phyloP scores from a whole-genome alignment of 2,888 invertebrate genomes.

The Microctonus hyperodae region DNA sequence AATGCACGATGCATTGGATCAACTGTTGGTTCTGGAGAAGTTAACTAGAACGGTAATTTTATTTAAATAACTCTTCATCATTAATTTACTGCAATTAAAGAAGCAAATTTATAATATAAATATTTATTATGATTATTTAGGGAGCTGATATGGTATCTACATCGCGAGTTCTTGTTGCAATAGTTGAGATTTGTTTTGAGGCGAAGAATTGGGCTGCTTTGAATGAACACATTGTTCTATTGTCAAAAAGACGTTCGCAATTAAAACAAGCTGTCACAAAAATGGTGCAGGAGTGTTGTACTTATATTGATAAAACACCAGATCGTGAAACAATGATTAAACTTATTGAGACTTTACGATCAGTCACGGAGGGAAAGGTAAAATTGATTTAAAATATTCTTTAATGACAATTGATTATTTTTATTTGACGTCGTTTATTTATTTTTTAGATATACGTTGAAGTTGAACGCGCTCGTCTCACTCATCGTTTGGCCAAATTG shows the following conservation, averaged over 20 bases:
- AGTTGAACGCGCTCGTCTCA: slow-evolving; percentile 95
- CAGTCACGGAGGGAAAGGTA: slow-evolving; percentile 96
- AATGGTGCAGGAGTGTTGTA: slow-evolving; percentile 95
- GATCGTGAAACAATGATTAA: slow-evolving; percentile 90
- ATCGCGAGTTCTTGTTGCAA: slow-evolving; percentile 88
- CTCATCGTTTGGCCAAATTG: slow-evolving; percentile 86
- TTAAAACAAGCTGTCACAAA: slow-evolving; percentile 96
- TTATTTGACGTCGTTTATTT: slow-evolving; percentile 23
- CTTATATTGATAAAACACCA: slow-evolving; percentile 91
- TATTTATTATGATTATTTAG: slow-evolving; percentile 61
- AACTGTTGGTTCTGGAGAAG: slow-evolving; percentile 91
- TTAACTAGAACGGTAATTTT: slow-evolving; percentile 85
- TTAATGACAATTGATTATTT: not conserved
- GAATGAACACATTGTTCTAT: slow-evolving; percentile 89
- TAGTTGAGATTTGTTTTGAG: slow-evolving; percentile 91
- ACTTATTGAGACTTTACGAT: slow-evolving; percentile 92
- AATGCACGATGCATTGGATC: slow-evolving; percentile 92
- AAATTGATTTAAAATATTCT: slow-evolving; percentile 21
- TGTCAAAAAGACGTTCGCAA: slow-evolving; percentile 94
- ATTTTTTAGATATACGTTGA: slow-evolving; percentile 93
- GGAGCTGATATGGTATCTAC: slow-evolving; percentile 96
- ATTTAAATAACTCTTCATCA: slow-evolving; percentile 17
- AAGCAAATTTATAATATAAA: too few species aligned
- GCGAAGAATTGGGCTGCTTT: slow-evolving; percentile 91
- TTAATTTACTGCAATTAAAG: too few species aligned